A percentile compares a stretch with the other conserved stretches of the same genome.
phyloP scores from a whole-genome alignment of 1,140 invertebrate genomes.

The Physella acuta region DNA sequence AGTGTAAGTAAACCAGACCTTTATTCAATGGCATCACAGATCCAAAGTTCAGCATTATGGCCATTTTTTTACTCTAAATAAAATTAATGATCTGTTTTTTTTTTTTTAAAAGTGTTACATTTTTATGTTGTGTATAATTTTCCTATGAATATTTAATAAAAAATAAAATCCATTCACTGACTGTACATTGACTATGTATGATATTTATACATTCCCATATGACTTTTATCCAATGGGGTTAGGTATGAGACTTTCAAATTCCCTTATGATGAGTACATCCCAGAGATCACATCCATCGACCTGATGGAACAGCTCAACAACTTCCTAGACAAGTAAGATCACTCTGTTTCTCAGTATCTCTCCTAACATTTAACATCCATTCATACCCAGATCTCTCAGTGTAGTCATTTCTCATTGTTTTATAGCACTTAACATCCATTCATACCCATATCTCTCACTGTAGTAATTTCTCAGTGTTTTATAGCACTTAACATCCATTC shows the following conservation, averaged over 20 bases:
- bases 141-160: too few relatives aligned
- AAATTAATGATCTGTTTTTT: neutral
- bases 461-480: too few relatives aligned
- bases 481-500: too few relatives aligned
- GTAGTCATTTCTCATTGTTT: too few relatives aligned
- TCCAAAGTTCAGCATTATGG: neutral
- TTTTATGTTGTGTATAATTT: neutral
- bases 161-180: too few relatives aligned
- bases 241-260: constrained; percentile 51
- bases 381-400: too few relatives aligned
- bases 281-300: constrained; percentile 49
- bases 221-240: too few relatives aligned
- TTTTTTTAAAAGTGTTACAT: neutral
- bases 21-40: neutral
- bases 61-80: neutral
- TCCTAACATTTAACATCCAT: too few relatives aligned
- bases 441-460: too few relatives aligned
- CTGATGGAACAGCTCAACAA: constrained; percentile 48
- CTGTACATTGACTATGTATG: too few relatives aligned
- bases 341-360: neutral
- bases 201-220: too few relatives aligned
- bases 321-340: constrained; percentile 16
- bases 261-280: constrained; percentile 47
- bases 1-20: constrained; percentile 26
- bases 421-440: too few relatives aligned